Evolutionary conservation across 2,797 vertebrate genomes (phyloP).

Genomic region (Sternarchorhynchus goeldii): DNA sequence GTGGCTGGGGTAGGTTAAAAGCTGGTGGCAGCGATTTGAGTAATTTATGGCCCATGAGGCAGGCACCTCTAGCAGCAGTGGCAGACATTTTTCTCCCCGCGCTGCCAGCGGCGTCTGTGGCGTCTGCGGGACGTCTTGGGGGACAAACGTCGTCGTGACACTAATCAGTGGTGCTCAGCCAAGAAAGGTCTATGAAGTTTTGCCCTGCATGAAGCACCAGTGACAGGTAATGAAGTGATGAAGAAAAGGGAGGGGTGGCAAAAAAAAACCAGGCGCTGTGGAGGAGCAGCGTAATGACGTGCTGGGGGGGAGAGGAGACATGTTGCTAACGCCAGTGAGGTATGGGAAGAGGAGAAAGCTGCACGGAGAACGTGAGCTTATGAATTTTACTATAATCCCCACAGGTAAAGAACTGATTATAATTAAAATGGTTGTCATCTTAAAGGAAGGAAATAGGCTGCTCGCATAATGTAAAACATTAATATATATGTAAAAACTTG

Average conservation of each 20-base stretch:
- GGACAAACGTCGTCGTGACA: constrained; percentile 61
- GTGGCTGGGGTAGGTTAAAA: constrained; percentile 46
- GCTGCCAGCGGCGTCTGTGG: constrained; percentile 31
- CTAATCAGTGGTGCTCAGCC: constrained; percentile 59
- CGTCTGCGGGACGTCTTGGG: constrained; percentile 39
- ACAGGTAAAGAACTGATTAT: no score
- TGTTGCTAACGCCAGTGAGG: not conserved
- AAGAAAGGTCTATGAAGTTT: constrained; percentile 40
- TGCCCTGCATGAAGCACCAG: constrained; percentile 5
- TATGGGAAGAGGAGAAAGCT: not conserved
- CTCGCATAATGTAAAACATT: not conserved
- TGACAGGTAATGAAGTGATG: constrained; percentile 30
- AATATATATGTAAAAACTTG: not conserved
- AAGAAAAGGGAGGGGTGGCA: constrained; percentile 4
- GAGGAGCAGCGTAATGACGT: not conserved
- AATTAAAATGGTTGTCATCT: no score
- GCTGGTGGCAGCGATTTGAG: constrained; percentile 35
- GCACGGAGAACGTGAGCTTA: not conserved
- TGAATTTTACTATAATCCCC: no score
- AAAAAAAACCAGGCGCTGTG: not conserved
- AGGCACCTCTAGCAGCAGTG: constrained; percentile 39
- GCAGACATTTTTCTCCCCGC: constrained; percentile 37
- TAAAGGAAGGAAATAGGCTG: not conserved
- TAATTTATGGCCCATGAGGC: constrained; percentile 48
- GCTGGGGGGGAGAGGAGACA: not conserved